Base-by-base conservation (phyloP, 2,113 vertebrate species). In the Rissa tridactyla region DNA sequence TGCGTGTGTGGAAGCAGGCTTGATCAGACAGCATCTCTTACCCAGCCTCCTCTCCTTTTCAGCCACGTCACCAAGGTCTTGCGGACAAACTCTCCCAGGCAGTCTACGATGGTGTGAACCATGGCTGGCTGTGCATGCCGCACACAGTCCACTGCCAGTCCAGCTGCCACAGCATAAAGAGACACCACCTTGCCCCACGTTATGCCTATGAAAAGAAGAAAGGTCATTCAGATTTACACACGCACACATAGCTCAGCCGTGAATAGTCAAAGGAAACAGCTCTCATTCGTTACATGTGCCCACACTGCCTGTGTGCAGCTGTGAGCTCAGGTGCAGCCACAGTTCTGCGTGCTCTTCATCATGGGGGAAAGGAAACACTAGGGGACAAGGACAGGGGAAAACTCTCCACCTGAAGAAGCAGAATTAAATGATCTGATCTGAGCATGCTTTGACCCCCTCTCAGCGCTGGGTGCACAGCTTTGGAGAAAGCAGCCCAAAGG, bases 121-220 rank as follows among this genome's bases (percentile, higher is more conserved):
- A 99, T 98, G 47, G 99, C 99, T 0, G 99, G 99, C 92, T 99
- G 98, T 2, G 99, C 99, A 2, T 99, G 99, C 57, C 98, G 98
- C 55, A 99, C 99, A 1, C 99, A 99, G 98, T 99, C 99, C 94
- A 99, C 98, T 0, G 99, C 99, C 95, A 99, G 97, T 29, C 99
- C 99, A 0, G 99, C 99, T 0, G 99, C 99, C 96, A 99, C 99
- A 0, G 99, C 98, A 0, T 99, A 99, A 26, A 99, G 95, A 38
- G 99, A 99, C 44, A 99, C 99, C 95, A 99, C 99, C 97, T 99
- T 99, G 73, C 99, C 99, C 99, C 99, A 99, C 0, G 99, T 99
- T 79, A 99, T 98, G 82, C 99, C 99, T 99, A 72, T 3, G 62
- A 13, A 77, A 54, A 96, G 70, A 93, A 57, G 62, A 68, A 44